A percentile compares a stretch with the other conserved stretches of the same genome.
These are phyloP conservation scores for Scomber japonicus DNA, from an alignment of 2,113 vertebrate genomes.

Conservation along the genomic window DNA sequence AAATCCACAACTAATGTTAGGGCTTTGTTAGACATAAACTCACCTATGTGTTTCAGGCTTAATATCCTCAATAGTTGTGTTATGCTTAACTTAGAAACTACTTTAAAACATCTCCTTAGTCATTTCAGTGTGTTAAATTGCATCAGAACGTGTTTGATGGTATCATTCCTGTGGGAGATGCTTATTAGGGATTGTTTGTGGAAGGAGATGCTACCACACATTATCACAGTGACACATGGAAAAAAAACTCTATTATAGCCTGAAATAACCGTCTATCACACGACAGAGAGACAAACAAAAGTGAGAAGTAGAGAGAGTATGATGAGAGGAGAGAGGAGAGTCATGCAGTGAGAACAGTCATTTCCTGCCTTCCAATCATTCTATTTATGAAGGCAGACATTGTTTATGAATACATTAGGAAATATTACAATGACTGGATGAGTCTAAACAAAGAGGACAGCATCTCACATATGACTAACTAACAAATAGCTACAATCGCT, in stretches of 20 bases:
- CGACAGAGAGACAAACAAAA: constrained; percentile 39
- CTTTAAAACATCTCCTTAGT: constrained; percentile 23
- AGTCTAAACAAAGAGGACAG: constrained; percentile 62
- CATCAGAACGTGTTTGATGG: constrained; percentile 47
- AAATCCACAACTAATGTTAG: not conserved
- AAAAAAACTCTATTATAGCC: constrained; percentile 32
- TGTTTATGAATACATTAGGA: constrained; percentile 71
- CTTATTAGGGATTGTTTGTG: constrained; percentile 60
- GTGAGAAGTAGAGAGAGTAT: constrained; percentile 14
- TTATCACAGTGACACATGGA: constrained; percentile 59
- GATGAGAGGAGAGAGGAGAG: constrained; percentile 17
- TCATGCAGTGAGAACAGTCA: constrained; percentile 34
- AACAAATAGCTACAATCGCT: constrained; percentile 51
- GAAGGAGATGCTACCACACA: constrained; percentile 50
- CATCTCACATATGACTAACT: constrained; percentile 54
- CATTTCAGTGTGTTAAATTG: constrained; percentile 41
- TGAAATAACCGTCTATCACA: constrained; percentile 56
- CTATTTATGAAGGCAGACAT: constrained; percentile 61
- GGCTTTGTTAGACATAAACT: not conserved
- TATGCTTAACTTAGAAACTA: not conserved
- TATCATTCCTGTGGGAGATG: constrained; percentile 48
- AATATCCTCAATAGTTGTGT: constrained; percentile 1
- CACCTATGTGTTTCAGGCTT: not conserved
- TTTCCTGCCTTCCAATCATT: constrained; percentile 55
- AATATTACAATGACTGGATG: constrained; percentile 52